These are phyloP conservation scores for Onychorhynchus coronatus DNA, from an alignment of 2,113 vertebrate genomes.

Conservation along the genomic window DNA sequence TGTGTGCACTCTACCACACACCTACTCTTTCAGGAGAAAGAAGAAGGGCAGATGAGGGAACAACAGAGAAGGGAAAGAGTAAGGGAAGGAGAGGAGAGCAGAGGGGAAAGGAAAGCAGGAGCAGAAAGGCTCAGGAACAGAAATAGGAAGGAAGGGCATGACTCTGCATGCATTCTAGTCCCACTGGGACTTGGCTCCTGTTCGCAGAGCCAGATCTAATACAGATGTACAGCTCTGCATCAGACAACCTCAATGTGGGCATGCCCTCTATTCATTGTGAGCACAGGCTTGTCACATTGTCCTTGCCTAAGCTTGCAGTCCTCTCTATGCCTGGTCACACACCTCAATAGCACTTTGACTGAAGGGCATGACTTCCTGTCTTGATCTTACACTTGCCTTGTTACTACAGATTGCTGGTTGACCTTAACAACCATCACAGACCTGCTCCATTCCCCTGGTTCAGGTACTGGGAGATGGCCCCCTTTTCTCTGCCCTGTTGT, in stretches of 20 bases:
- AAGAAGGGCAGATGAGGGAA: background rate
- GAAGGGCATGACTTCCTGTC: background rate
- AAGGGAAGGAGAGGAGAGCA: background rate
- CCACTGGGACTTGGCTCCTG: background rate
- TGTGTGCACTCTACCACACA: background rate
- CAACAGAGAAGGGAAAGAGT: background rate
- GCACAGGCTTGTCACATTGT: background rate
- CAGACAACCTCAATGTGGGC: background rate
- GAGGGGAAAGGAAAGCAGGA: background rate
- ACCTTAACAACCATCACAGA: background rate
- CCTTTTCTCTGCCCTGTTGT: background rate
- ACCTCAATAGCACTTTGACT: background rate
- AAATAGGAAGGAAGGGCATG: background rate
- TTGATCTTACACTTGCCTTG: background rate
- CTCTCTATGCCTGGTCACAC: background rate
- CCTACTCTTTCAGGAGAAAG: background rate
- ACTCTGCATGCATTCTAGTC: background rate
- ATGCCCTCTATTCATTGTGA: background rate
- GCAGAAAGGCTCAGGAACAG: background rate
- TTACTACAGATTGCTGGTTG: background rate
- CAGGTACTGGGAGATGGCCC: fast-evolving
- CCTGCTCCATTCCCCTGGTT: background rate
- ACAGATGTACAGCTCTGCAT: background rate
- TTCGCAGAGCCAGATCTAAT: background rate
- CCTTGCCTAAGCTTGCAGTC: background rate